A percentile compares a stretch with the other conserved stretches of the same genome.
Evolutionary conservation across 2,888 invertebrate species (phyloP).

Genomic region (Willowsia nigromaculata): DNA sequence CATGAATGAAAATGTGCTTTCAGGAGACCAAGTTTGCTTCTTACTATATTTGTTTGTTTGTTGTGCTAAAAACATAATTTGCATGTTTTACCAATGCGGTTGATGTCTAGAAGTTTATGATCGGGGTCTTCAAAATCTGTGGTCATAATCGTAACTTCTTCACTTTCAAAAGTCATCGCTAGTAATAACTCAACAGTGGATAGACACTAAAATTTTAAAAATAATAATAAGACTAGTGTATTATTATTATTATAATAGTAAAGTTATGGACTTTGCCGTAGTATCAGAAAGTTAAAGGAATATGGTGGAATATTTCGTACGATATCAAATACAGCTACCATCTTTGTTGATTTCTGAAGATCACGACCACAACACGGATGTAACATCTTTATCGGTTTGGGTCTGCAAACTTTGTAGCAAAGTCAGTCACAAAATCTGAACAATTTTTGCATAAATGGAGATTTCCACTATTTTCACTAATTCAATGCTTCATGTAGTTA

Average conservation of each 20-base stretch:
- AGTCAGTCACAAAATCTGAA: no score
- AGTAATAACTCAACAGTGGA: slow-evolving; percentile 63
- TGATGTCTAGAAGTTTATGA: slow-evolving; percentile 51
- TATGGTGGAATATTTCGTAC: no score
- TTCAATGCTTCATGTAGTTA: no score
- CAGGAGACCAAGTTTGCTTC: not conserved
- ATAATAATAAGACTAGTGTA: no score
- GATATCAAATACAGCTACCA: slow-evolving; percentile 68
- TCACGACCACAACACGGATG: slow-evolving; percentile 72
- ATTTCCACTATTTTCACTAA: no score
- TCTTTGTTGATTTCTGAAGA: slow-evolving; percentile 64
- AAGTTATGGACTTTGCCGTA: no score
- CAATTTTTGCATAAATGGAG: no score
- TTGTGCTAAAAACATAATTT: no score
- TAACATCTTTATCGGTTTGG: slow-evolving; percentile 56
- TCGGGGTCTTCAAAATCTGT: slow-evolving; percentile 48
- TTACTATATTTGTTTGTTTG: not conserved
- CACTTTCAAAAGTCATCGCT: slow-evolving; percentile 72
- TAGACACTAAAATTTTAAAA: slow-evolving; percentile 54
- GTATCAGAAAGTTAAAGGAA: no score
- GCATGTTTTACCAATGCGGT: slow-evolving; percentile 65
- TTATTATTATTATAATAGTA: no score
- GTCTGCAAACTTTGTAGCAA: no score
- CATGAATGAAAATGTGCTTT: no score
- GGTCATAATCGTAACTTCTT: slow-evolving; percentile 65